Percentiles rank a stretch among this genome's conserved stretches.
These are phyloP conservation scores for Standfussiana lucernea DNA, from an alignment of 2,888 invertebrate species.

Conservation along the genomic window DNA sequence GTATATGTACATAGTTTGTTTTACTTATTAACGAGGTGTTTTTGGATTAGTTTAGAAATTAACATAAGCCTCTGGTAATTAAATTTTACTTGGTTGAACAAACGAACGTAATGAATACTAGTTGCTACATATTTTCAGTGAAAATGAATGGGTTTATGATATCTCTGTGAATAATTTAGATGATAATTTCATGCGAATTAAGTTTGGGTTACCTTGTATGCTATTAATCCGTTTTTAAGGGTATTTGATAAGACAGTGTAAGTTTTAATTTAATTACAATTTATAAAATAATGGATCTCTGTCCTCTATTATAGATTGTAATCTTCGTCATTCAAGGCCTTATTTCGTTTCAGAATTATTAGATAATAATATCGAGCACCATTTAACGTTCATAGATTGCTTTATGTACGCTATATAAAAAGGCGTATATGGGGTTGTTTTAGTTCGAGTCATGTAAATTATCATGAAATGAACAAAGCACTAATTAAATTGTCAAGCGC, in stretches of 20 bases:
- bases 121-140: background rate
- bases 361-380: background rate
- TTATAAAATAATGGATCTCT: background rate
- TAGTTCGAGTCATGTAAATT: background rate
- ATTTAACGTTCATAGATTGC: background rate
- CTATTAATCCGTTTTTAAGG: background rate
- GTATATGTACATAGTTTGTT: slow-evolving; percentile 28
- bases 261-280: background rate
- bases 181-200: slow-evolving; percentile 11
- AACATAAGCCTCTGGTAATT: slow-evolving; percentile 32
- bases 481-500: background rate
- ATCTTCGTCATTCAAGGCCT: background rate
- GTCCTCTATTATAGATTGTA: background rate
- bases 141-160: slow-evolving; percentile 16
- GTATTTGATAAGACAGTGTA: background rate
- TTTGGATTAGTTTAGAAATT: slow-evolving; percentile 20
- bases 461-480: background rate
- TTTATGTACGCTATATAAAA: background rate
- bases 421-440: background rate
- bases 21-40: slow-evolving; percentile 40
- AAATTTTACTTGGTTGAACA: slow-evolving; percentile 36
- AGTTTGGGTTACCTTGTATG: background rate
- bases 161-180: slow-evolving; percentile 14
- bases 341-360: background rate
- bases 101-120: slow-evolving; percentile 21